Evolutionary conservation across 2,797 vertebrate species (phyloP), one percentile per base, ranked within the genome.

Genomic region (Pipistrellus kuhlii): DNA sequence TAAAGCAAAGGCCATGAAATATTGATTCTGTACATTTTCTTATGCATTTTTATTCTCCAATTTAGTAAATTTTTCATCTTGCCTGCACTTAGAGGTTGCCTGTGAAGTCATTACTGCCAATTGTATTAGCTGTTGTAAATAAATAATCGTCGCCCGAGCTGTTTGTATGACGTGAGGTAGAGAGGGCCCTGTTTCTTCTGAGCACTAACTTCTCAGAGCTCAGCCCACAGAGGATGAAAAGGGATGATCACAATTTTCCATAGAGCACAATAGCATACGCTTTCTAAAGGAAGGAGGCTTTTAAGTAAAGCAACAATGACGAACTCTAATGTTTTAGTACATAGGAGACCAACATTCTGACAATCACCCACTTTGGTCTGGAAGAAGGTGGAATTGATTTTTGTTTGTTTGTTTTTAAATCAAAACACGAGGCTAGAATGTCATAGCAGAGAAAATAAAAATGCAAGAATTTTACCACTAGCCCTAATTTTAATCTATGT

Each of bases 21-120:
- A 99, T 99, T 99, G 99, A 99, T 99, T 99, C 98, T 99, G 99
- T 99, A 99, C 99, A 99, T 99, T 99, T 99, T 99, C 98, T 99
- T 99, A 99, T 99, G 99, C 99, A 99, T 99, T 99, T 99, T 98
- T 99, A 99, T 99, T 99, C 98, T 98, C 98, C 98, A 98, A 99
- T 99, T 99, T 99, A 99, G 99, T 99, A 99, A 98, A 99, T 99
- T 98, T 99, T 99, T 99, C 98, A 99, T 99, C 97, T 99, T 83
- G 98, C 98, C 98, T 98, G 98, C 98, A 98, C 99, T 99, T 98
- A 99, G 98, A 98, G 99, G 98, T 99, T 98, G 98, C 98, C 98
- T 98, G 98, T 98, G 98, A 98, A 98, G 98, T 98, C 91, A 97
- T 98, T 98, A 98, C 98, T 97, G 98, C 97, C 98, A 98, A 98